A percentile compares a stretch with the other conserved stretches of the same genome.
Conservation (phyloP, 2,888 invertebrate species). For the Metalampra italica region DNA sequence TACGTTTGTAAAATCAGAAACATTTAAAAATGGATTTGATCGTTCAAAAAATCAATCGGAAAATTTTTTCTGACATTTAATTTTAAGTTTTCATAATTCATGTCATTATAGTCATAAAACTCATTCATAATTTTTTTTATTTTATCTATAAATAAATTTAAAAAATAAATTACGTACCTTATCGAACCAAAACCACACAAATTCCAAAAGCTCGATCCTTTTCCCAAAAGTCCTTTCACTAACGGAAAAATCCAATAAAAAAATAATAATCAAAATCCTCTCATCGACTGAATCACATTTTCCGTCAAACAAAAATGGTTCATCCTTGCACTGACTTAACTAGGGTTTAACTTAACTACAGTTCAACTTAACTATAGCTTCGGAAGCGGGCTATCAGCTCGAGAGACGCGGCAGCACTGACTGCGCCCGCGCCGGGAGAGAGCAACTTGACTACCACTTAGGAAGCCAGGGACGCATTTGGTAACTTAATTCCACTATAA, state of each 20-base stretch:
- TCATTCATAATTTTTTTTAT: too few species aligned
- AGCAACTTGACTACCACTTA: constrained; percentile 33
- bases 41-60: too few species aligned
- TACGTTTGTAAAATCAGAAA: too few species aligned
- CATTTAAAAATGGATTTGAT: too few species aligned
- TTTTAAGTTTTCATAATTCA: too few species aligned
- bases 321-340: constrained; percentile 39
- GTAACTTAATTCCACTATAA: background rate
- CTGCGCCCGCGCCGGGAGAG: constrained; percentile 15
- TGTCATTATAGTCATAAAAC: too few species aligned
- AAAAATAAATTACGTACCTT: constrained; percentile 9
- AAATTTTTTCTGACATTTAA: too few species aligned
- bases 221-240: constrained; percentile 1
- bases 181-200: background rate
- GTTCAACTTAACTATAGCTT: too few species aligned
- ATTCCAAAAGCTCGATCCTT: background rate
- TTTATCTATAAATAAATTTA: too few species aligned
- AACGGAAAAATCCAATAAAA: constrained; percentile 21
- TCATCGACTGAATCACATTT: constrained; percentile 73
- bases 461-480: constrained; percentile 26
- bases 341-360: constrained; percentile 12
- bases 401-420: constrained; percentile 22
- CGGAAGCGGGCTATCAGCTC: constrained; percentile 21
- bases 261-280: constrained; percentile 24
- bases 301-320: constrained; percentile 68